These are phyloP conservation scores for Tetranychus piercei DNA, from an alignment of 2,888 invertebrate genomes.

Conservation along the genomic window DNA sequence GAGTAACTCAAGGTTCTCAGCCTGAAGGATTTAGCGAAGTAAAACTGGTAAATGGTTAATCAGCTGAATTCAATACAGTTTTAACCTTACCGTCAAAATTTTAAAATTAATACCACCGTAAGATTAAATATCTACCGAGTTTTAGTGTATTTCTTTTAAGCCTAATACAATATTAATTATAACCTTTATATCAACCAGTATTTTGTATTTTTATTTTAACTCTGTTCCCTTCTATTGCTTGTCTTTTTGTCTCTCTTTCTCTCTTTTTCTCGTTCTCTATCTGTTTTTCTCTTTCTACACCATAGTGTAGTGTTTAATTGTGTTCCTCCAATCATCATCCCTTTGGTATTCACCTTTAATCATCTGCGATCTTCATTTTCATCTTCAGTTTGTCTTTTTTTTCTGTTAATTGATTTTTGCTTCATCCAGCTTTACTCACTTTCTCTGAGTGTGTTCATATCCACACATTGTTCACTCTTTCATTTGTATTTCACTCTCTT, in stretches of 20 bases:
- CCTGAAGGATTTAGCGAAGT: background rate
- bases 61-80: background rate
- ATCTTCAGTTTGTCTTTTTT: background rate
- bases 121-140: background rate
- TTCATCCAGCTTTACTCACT: background rate
- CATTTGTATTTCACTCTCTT: slow-evolving; percentile 4
- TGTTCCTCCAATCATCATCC: background rate
- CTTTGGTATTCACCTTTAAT: background rate
- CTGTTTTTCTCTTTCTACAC: background rate
- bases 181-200: background rate
- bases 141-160: background rate
- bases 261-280: background rate
- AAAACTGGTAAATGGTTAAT: background rate
- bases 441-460: background rate
- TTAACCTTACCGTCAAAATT: background rate
- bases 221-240: background rate
- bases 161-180: background rate
- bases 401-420: background rate
- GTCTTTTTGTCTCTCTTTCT: slow-evolving; percentile 5
- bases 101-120: background rate
- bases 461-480: background rate
- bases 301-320: background rate
- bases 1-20: background rate
- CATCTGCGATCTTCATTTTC: background rate
- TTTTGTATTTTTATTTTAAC: background rate